Evolutionary conservation across 2,113 vertebrate species (phyloP).

Genomic region (Otus sunia): DNA sequence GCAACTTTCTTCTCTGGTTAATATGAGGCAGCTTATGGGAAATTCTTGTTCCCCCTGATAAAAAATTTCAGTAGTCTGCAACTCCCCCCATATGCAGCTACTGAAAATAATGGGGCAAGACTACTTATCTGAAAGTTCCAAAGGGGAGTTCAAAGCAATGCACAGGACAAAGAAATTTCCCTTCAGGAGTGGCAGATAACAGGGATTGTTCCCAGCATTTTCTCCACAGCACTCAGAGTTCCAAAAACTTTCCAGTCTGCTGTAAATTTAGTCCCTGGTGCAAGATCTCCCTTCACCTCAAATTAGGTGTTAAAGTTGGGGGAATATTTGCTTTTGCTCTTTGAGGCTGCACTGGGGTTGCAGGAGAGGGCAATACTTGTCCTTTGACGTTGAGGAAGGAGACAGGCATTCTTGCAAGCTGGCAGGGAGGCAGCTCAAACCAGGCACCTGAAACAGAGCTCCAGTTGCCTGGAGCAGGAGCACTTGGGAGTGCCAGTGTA

Average conservation of each 20-base stretch:
- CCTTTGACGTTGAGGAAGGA: not conserved
- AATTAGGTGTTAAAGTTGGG: not conserved
- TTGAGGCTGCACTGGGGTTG: not conserved
- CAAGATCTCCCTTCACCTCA: not conserved
- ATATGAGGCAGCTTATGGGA: not conserved
- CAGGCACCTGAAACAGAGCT: not conserved
- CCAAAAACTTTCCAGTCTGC: not conserved
- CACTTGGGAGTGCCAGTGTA: accelerated
- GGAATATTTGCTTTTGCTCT: not conserved
- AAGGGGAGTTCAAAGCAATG: accelerated
- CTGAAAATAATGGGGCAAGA: not conserved
- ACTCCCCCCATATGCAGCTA: no score
- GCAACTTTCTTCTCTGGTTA: not conserved
- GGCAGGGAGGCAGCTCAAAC: not conserved
- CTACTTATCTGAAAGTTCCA: not conserved
- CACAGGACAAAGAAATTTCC: not conserved
- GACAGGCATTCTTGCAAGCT: not conserved
- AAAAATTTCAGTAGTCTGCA: not conserved
- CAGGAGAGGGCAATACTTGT: not conserved
- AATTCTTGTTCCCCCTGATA: not conserved
- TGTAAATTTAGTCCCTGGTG: not conserved
- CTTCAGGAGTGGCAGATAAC: not conserved
- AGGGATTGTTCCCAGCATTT: not conserved
- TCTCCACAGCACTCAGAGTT: not conserved
- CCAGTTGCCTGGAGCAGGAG: accelerated